Conservation (phyloP, 2,797 vertebrate genomes). For the Gallinago stenura region DNA sequence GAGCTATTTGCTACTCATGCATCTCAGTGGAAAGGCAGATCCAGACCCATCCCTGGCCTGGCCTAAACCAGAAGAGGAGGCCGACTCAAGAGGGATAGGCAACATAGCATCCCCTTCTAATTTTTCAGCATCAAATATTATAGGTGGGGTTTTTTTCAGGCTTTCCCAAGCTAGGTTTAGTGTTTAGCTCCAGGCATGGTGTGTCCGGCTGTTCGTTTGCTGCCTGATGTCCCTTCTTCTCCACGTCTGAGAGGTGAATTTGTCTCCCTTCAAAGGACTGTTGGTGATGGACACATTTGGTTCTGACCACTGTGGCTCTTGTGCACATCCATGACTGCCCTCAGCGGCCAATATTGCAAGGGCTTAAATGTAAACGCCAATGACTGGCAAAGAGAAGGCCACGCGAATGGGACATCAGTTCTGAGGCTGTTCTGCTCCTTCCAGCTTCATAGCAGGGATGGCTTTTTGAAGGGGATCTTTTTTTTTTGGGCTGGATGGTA, state of each 20-base stretch:
- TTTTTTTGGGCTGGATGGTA: background rate
- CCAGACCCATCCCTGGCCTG: background rate
- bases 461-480: background rate
- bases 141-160: background rate
- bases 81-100: accelerated
- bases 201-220: background rate
- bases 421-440: background rate
- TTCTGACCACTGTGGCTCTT: background rate
- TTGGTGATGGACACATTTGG: background rate
- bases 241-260: background rate
- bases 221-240: background rate
- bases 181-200: background rate
- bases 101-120: background rate
- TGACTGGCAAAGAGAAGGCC: background rate
- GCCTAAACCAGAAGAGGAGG: background rate
- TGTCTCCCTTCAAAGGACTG: background rate
- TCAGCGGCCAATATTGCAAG: background rate
- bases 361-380: background rate
- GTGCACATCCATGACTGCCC: accelerated
- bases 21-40: background rate
- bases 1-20: background rate
- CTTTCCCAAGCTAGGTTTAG: background rate
- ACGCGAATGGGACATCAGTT: accelerated
- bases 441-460: background rate
- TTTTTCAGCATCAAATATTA: background rate